These are phyloP conservation scores for Drosophila robusta DNA, from an alignment of 2,888 invertebrate species.

Conservation along the genomic window DNA sequence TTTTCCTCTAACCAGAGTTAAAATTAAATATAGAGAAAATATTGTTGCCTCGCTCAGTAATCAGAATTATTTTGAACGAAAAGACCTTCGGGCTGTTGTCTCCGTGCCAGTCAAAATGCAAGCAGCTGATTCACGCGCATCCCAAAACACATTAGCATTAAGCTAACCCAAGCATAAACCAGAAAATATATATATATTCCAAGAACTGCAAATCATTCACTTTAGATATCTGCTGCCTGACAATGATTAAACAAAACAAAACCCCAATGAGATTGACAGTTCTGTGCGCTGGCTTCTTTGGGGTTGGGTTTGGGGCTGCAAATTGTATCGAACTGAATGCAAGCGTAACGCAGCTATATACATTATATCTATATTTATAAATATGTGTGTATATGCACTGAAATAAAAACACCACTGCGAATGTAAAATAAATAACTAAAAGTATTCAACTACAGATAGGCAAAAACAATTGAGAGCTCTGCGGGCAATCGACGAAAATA, in stretches of 20 bases:
- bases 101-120: slow-evolving; percentile 50
- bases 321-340: slow-evolving; percentile 14
- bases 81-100: slow-evolving; percentile 50
- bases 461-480: slow-evolving; percentile 27
- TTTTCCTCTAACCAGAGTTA: too few species aligned
- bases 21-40: neutral
- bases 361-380: slow-evolving; percentile 10
- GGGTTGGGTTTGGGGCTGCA: neutral
- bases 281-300: slow-evolving; percentile 3
- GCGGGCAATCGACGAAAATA: slow-evolving; percentile 39
- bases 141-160: slow-evolving; percentile 13
- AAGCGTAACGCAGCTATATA: slow-evolving; percentile 18
- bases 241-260: slow-evolving; percentile 58
- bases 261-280: slow-evolving; percentile 58
- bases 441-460: slow-evolving; percentile 32
- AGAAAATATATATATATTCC: neutral
- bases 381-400: slow-evolving; percentile 4
- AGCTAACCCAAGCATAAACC: slow-evolving; percentile 8
- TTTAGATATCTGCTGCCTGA: slow-evolving; percentile 41
- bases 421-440: slow-evolving; percentile 27
- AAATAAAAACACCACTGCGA: neutral
- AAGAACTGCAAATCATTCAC: slow-evolving; percentile 52
- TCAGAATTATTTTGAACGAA: slow-evolving; percentile 11
- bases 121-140: slow-evolving; percentile 27
- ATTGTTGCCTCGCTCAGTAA: slow-evolving; percentile 6